Evolutionary conservation across 1,140 invertebrate species (phyloP).

Genomic region (Lepidotrigona ventralis): DNA sequence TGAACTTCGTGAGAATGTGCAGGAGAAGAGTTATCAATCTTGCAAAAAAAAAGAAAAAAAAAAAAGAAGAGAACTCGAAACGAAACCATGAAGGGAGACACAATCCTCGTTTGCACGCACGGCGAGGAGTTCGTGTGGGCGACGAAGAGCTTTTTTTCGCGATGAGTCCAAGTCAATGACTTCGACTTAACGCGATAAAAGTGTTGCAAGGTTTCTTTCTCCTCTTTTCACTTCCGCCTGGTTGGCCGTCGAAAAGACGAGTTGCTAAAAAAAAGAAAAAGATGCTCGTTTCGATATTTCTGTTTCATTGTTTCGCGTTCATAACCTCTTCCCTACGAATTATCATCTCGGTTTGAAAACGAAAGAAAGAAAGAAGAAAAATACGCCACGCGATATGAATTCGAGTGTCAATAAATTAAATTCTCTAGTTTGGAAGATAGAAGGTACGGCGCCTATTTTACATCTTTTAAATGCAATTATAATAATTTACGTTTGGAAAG

Average conservation of each 20-base stretch:
- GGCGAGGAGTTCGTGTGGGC: constrained; percentile 2
- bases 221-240: background rate
- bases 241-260: background rate
- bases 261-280: background rate
- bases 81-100: background rate
- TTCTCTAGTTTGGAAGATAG: too few species aligned
- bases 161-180: constrained; percentile 32
- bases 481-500: background rate
- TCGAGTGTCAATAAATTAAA: too few species aligned
- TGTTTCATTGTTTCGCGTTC: too few species aligned
- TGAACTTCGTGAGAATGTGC: background rate
- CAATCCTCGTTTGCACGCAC: background rate
- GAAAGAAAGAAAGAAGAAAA: too few species aligned
- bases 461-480: too few species aligned
- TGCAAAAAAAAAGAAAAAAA: too few species aligned
- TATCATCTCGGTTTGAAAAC: too few species aligned
- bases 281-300: background rate
- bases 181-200: constrained; percentile 3
- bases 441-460: too few species aligned
- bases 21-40: constrained; percentile 7
- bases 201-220: background rate
- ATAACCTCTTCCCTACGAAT: too few species aligned
- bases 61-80: background rate
- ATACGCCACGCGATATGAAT: too few species aligned
- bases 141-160: constrained; percentile 7